Percentiles rank a stretch among this genome's conserved stretches.
Conservation (phyloP, 2,113 vertebrate species). For the Cyanistes caeruleus region DNA sequence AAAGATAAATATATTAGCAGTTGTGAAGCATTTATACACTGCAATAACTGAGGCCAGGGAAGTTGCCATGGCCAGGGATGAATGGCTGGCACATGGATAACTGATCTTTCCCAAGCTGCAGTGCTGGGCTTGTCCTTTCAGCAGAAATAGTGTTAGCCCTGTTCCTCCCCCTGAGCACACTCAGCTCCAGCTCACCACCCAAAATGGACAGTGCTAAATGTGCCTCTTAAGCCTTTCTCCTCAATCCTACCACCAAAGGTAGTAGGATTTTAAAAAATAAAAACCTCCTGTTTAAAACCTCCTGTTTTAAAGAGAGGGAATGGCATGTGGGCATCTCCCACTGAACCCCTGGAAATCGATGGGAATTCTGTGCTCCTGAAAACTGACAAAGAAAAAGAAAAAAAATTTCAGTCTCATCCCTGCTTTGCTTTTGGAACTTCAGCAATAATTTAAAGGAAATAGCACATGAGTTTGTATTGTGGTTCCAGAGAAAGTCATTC, state of each 20-base stretch:
- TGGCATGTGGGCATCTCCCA: accelerated
- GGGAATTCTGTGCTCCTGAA: background rate
- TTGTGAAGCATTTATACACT: background rate
- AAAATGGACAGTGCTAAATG: background rate
- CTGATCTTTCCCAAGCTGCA: background rate
- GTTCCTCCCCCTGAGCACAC: background rate
- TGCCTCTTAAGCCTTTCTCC: background rate
- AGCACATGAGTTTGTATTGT: constrained; percentile 37
- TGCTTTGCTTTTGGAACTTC: constrained; percentile 34
- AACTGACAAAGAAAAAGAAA: background rate
- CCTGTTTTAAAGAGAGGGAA: background rate
- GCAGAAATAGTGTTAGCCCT: background rate
- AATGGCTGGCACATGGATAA: background rate
- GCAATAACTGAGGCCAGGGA: background rate
- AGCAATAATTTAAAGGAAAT: constrained; percentile 51
- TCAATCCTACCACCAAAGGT: background rate
- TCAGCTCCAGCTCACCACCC: background rate
- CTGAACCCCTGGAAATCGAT: background rate
- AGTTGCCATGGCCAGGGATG: background rate
- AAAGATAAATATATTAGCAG: constrained; percentile 20
- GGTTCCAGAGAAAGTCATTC: constrained; percentile 59
- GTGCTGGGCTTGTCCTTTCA: background rate
- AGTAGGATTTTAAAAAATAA: no score
- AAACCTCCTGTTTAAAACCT: background rate
- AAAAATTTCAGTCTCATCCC: background rate